Conservation (phyloP, 1,140 invertebrate species). For the Ostrea denselamellosa region DNA sequence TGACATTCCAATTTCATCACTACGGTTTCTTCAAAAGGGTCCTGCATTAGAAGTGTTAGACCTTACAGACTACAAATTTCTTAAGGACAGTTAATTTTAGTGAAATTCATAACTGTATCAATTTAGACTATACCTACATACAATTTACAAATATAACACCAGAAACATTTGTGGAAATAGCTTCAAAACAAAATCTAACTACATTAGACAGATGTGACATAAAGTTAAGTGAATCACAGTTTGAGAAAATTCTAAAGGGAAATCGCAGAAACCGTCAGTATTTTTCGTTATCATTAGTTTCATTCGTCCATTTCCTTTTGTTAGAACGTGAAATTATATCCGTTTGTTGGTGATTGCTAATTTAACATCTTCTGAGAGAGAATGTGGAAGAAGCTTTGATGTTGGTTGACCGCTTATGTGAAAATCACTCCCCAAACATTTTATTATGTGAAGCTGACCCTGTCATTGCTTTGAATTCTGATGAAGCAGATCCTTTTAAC, state of each 20-base stretch:
- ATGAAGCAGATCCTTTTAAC: not conserved
- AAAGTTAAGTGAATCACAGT: conserved; percentile 1
- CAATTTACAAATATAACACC: conserved; percentile 2
- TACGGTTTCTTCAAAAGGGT: not conserved
- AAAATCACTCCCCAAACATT: not conserved
- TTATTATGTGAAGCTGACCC: not conserved
- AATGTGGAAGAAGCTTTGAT: conserved; percentile 15
- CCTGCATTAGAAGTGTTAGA: not conserved
- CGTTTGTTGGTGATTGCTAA: conserved; percentile 1
- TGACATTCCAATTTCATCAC: not conserved
- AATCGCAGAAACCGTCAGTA: conserved; percentile 9
- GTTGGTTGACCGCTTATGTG: no score
- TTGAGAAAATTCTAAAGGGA: not conserved
- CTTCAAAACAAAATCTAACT: not conserved
- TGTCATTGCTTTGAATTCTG: no score
- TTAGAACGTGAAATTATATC: conserved; percentile 7
- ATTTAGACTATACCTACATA: not conserved
- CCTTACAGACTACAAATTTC: not conserved
- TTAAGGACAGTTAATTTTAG: not conserved
- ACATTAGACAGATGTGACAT: not conserved
- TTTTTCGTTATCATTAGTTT: not conserved
- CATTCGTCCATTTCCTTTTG: not conserved
- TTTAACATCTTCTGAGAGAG: not conserved
- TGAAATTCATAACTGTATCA: not conserved
- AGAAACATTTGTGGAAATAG: not conserved